A percentile compares a stretch with the other conserved stretches of the same genome.
These are phyloP conservation scores for Petaurus breviceps DNA, from an alignment of 2,113 vertebrate species.

Conservation along the genomic window DNA sequence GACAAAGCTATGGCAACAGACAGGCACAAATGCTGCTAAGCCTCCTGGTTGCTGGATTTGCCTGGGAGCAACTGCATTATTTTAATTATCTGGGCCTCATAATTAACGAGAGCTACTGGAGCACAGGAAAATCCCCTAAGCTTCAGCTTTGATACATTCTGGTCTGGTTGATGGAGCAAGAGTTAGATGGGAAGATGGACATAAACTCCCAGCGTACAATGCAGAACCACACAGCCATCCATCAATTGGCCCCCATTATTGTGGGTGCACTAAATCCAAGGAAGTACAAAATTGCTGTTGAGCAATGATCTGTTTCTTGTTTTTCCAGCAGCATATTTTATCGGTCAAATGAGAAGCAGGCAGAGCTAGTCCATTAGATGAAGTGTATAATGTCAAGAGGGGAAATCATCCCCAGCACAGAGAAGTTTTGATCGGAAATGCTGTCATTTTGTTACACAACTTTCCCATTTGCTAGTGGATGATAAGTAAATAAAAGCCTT, in stretches of 20 bases:
- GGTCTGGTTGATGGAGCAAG: conserved; percentile 58
- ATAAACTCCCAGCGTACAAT: background rate
- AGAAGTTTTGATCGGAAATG: conserved; percentile 23
- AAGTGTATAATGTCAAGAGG: conserved; percentile 15
- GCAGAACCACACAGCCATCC: background rate
- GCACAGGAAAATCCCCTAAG: conserved; percentile 56
- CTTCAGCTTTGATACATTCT: conserved; percentile 66
- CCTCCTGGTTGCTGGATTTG: conserved; percentile 42
- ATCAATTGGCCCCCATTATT: conserved; percentile 24
- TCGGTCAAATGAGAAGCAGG: conserved; percentile 21
- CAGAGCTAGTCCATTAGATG: conserved; percentile 44
- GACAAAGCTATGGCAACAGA: conserved; percentile 44
- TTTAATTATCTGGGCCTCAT: conserved; percentile 66
- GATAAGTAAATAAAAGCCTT: conserved; percentile 29
- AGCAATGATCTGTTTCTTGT: conserved; percentile 16
- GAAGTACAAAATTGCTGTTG: conserved; percentile 31
- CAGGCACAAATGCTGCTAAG: background rate
- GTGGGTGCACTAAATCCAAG: background rate
- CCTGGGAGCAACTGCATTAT: conserved; percentile 57
- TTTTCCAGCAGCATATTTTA: conserved; percentile 4
- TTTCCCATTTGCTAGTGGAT: conserved; percentile 21
- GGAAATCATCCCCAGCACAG: conserved; percentile 23
- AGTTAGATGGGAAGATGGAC: conserved; percentile 44
- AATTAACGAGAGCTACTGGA: conserved; percentile 67
- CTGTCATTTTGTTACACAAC: conserved; percentile 15